Base-by-base conservation (phyloP, 2,113 vertebrate species). In the Hippocampus barbouri region DNA sequence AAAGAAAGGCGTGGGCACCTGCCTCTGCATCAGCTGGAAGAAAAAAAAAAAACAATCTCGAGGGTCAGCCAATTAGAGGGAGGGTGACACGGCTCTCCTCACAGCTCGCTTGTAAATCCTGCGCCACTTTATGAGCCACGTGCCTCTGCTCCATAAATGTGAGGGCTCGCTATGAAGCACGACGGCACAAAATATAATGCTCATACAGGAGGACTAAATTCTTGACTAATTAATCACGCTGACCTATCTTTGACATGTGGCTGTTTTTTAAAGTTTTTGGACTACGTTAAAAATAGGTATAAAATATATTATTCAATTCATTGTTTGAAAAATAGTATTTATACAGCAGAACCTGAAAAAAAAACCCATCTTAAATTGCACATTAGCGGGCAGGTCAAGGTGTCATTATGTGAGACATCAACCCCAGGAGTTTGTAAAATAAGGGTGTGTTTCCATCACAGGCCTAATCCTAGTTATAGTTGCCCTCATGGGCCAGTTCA, bases 21-120 rank as follows among this genome's bases (percentile, higher is more conserved):
- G 75, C 69, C 79, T 76, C 74, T 71, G 76, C 71, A 79, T 78
- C 77, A 80, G 74, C 71, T 69, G 5, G 53, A 67, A 71, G 60
- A 62, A 69, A 15, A 20, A 21, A 40, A 60, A 83, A 65, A 79
- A 80, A 66, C 78, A 80, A 82, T 81, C 83, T 83, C 80, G 66
- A 40, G 83, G 86, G 86, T 90, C 85, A 82, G 86, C 79, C 87
- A 88, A 86, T 90, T 90, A 90, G 71, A 81, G 61, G 57, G 65
- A 71, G 64, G 76, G 77, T 79, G 81, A 88, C 87, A 87, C 80
- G 59, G 73, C 71, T 70, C 80, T 83, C 71, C 77, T 83, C 72
- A 67, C 25, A 27, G 73, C 66, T 53, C 34, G 71, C 80, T 76
- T 27, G 77, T 86, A 89, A 90, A 89, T 87, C 79, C 71, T 82